Conservation (phyloP, 2,113 vertebrate species). For the Craseonycteris thonglongyai region DNA sequence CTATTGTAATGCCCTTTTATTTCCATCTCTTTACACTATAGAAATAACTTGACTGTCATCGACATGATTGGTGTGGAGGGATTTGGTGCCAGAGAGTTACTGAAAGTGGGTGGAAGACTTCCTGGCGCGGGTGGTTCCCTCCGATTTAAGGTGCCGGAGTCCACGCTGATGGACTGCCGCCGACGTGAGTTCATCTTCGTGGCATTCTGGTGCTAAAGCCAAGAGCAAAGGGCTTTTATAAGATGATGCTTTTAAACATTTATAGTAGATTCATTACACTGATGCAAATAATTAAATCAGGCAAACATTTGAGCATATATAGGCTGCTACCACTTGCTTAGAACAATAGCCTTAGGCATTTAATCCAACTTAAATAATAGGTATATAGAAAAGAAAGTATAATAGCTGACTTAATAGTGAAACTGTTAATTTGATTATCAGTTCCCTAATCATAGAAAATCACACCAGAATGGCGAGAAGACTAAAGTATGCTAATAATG, state of each 20-base stretch:
- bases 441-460: background rate
- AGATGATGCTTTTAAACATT: background rate
- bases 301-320: background rate
- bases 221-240: background rate
- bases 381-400: background rate
- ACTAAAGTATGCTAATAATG: background rate
- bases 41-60: slow-evolving; percentile 95
- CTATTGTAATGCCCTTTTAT: background rate
- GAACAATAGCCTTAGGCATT: background rate
- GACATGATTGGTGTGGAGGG: slow-evolving; percentile 91
- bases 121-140: slow-evolving; percentile 91
- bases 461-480: background rate
- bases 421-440: background rate
- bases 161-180: slow-evolving; percentile 95
- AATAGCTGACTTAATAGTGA: background rate
- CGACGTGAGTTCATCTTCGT: slow-evolving; percentile 83
- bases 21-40: slow-evolving; percentile 53
- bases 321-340: background rate
- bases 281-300: background rate
- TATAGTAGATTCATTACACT: background rate
- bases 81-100: slow-evolving; percentile 91
- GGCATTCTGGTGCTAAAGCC: background rate
- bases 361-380: background rate
- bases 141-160: slow-evolving; percentile 96
- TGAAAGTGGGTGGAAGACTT: slow-evolving; percentile 92